Base-by-base conservation (phyloP, 2,113 vertebrate species). In the Pristiophorus japonicus region DNA sequence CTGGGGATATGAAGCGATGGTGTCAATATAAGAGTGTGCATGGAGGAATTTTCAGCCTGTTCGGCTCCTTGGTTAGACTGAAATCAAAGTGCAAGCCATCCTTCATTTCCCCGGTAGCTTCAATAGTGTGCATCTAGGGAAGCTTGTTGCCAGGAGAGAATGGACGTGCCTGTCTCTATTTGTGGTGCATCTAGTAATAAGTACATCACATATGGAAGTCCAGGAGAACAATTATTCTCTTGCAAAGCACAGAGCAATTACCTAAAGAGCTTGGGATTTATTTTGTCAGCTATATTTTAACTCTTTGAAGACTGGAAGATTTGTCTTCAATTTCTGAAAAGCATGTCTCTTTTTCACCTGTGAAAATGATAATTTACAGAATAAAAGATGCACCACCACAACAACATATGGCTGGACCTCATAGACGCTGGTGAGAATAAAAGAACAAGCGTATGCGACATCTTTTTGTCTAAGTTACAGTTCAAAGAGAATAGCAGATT, bases 201-300 rank as follows among this genome's bases (percentile, higher is more conserved):
- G 42, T 94, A 30, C 24, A 45, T 24, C 92, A 70, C 92, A 70
- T 42, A 70, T 47, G 63, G 92, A 94, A 47, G 63, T 94, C 93
- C 66, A 94, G 34, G 87, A 62, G 65, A 47, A 73, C 93, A 94
- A 94, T 20, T 94, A 94, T 94, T 70, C 42, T 94, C 42, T 67
- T 51, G 24, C 65, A 94, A 63, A 73, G 42, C 93, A 70, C 20
- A 94, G 42, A 70, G 27, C 93, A 94, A 70, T 70, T 94, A 94
- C 42, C 38, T 94, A 73, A 70, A 30, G 63, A 73, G 66, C 93
- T 47, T 34, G 93, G 66, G 42, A 51, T 70, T 92, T 70, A 94
- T 27, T 63, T 92, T 63, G 18, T 63, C 92, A 51, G 63, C 22
- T 34, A 42, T 22, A 51, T 62, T 45, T 94, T 94, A 70, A 73